These are phyloP conservation scores for Lepus townsendii DNA, from an alignment of 2,797 vertebrate genomes.

Conservation along the genomic window DNA sequence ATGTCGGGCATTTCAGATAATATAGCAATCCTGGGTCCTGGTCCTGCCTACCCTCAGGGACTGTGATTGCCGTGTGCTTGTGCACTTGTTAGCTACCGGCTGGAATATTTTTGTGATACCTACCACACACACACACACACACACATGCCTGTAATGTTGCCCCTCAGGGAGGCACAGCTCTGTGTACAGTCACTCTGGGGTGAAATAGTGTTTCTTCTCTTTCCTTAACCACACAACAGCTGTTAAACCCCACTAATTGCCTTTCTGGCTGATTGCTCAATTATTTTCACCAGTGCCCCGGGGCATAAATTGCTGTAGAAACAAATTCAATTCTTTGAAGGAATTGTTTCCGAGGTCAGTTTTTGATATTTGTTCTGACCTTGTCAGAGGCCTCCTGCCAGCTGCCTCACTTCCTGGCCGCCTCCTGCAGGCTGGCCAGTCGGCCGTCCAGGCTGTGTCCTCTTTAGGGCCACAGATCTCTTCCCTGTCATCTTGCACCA, in stretches of 20 bases:
- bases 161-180: neutral
- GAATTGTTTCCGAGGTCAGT: neutral
- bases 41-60: neutral
- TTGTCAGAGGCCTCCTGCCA: neutral
- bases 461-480: neutral
- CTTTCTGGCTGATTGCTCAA: neutral
- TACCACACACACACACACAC: neutral
- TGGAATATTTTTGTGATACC: neutral
- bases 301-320: neutral
- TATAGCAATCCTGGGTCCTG: neutral
- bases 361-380: neutral
- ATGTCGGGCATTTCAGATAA: neutral
- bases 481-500: neutral
- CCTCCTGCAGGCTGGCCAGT: rapidly evolving
- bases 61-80: neutral
- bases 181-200: too few species aligned
- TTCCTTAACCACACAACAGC: too few species aligned
- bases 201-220: neutral
- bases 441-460: neutral
- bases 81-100: neutral
- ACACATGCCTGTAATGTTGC: neutral
- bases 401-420: neutral
- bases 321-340: neutral
- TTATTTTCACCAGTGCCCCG: neutral
- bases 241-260: neutral